Evolutionary conservation across 1,140 invertebrate genomes (phyloP).

Genomic region (Cheumatopsyche charites): DNA sequence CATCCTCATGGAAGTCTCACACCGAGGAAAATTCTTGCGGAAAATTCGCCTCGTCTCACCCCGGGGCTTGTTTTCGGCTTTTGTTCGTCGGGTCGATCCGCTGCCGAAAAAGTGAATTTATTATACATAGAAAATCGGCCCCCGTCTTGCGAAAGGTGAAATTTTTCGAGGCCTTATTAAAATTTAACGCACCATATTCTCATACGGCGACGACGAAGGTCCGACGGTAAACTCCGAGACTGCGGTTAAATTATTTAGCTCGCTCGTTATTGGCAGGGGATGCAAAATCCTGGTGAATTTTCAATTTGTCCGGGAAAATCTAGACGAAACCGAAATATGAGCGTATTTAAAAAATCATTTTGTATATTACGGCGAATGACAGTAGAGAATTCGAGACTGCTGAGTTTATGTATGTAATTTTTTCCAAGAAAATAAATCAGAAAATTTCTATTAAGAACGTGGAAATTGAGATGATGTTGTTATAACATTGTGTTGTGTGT

Average conservation of each 20-base stretch:
- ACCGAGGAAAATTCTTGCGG: background rate
- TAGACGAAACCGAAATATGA: too few relatives aligned
- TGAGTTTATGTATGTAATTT: too few relatives aligned
- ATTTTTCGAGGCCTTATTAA: conserved; percentile 26
- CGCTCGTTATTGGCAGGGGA: background rate
- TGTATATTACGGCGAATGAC: too few relatives aligned
- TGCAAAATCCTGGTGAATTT: background rate
- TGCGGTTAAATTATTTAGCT: conserved; percentile 3
- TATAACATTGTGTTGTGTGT: too few relatives aligned
- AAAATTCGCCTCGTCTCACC: background rate
- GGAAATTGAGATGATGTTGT: too few relatives aligned
- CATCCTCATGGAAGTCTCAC: background rate
- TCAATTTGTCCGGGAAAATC: background rate
- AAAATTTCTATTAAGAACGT: too few relatives aligned
- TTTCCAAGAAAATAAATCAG: too few relatives aligned
- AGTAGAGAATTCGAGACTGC: too few relatives aligned
- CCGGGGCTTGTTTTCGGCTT: background rate
- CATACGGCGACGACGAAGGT: background rate
- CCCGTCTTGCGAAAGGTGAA: conserved; percentile 24
- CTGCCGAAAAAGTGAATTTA: conserved; percentile 21
- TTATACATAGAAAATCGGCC: conserved; percentile 27
- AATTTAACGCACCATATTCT: conserved; percentile 23
- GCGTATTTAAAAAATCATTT: too few relatives aligned
- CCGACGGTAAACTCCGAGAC: background rate
- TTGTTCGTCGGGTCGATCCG: background rate